Evolutionary conservation across 1,140 invertebrate genomes (phyloP).

Genomic region (Drosophila kurseongensis): DNA sequence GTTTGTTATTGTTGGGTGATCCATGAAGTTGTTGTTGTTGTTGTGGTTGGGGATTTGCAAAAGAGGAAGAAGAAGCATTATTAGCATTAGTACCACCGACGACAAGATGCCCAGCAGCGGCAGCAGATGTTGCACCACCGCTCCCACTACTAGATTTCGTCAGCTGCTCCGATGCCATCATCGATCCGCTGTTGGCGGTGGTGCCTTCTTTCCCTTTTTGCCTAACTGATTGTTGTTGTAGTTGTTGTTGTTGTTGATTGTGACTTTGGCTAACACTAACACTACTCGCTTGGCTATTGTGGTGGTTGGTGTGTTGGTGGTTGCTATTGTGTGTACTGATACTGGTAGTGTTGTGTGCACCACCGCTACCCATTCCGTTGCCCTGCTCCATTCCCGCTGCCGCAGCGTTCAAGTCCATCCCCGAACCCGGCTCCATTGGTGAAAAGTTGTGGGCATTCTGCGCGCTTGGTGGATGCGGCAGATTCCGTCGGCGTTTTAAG

Average conservation of each 20-base stretch:
- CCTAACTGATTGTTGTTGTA: conserved; percentile 72
- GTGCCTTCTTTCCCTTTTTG: conserved; percentile 84
- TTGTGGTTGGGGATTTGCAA: conserved; percentile 83
- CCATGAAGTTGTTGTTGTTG: conserved; percentile 79
- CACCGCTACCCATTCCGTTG: conserved; percentile 52
- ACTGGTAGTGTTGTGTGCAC: conserved; percentile 51
- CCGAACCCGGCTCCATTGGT: conserved; percentile 64
- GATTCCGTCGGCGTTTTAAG: conserved; percentile 69
- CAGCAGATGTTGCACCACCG: conserved; percentile 74
- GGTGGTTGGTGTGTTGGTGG: conserved; percentile 35
- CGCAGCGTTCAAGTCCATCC: conserved; percentile 7
- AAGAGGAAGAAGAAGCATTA: conserved; percentile 85
- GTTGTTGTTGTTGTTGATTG: conserved; percentile 54
- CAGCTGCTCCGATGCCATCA: conserved; percentile 77
- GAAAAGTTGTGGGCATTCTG: conserved; percentile 83
- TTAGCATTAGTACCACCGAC: conserved; percentile 85
- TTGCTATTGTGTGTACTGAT: conserved; percentile 58
- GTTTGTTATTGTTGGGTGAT: conserved; percentile 75
- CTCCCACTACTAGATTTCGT: conserved; percentile 84
- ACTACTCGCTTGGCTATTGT: conserved; percentile 71
- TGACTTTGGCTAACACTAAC: conserved; percentile 54
- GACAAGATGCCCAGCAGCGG: conserved; percentile 81
- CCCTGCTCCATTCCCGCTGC: conserved; percentile 31
- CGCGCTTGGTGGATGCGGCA: conserved; percentile 82
- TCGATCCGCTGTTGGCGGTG: conserved; percentile 64